phyloP scores from a whole-genome alignment of 2,888 invertebrate species.

The Orthonychiurus folsomi region DNA sequence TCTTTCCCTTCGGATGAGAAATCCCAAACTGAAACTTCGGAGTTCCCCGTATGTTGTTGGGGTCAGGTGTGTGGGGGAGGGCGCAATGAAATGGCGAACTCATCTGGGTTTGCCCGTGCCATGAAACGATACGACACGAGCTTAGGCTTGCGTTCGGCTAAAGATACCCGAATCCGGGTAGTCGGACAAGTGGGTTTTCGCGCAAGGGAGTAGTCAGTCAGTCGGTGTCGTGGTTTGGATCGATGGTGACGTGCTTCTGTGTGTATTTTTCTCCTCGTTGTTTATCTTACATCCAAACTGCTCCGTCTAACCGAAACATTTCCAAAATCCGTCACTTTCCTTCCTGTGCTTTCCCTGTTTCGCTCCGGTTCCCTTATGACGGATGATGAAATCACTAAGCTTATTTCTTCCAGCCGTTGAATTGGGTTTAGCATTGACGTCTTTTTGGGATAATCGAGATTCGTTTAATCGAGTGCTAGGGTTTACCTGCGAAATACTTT shows the following conservation, averaged over 20 bases:
- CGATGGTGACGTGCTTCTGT: constrained; percentile 31
- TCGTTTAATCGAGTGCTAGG: no score
- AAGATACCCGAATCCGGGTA: neutral
- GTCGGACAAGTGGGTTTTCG: neutral
- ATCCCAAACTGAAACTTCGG: neutral
- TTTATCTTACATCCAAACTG: no score
- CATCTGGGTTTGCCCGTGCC: no score
- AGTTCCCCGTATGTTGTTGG: neutral
- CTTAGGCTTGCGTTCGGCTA: neutral
- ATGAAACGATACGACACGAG: no score
- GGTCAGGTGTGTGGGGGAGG: constrained; percentile 6
- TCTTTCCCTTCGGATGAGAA: neutral
- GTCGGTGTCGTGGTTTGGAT: constrained; percentile 17
- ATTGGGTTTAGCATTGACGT: no score
- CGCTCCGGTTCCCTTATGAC: neutral
- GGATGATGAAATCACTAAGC: neutral
- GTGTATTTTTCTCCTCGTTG: neutral
- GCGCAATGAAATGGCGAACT: constrained; percentile 12
- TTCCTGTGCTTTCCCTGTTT: neutral
- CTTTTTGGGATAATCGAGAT: no score
- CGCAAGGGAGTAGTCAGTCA: constrained; percentile 9
- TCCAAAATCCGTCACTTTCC: neutral
- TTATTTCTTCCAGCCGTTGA: neutral
- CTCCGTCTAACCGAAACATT: neutral
- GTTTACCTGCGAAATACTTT: no score